phyloP scores from a whole-genome alignment of 2,797 vertebrate species.

The Tadarida brasiliensis region DNA sequence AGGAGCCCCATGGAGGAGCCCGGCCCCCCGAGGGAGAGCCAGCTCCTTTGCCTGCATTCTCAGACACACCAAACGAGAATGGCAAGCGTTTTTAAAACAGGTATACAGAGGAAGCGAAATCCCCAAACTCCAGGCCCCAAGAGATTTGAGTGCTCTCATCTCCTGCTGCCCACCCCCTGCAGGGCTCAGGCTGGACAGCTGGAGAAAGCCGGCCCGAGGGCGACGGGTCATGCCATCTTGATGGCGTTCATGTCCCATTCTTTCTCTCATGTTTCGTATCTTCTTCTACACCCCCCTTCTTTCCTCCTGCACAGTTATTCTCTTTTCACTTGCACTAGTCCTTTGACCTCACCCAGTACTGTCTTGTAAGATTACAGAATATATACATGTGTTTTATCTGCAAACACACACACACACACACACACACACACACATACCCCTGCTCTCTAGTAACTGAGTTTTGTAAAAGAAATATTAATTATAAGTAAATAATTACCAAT shows the following conservation, averaged over 20 bases:
- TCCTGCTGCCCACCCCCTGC: rapidly evolving
- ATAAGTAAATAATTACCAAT: neutral
- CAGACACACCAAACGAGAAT: neutral
- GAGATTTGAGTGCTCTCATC: neutral
- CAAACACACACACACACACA: too few species aligned
- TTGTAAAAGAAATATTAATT: neutral
- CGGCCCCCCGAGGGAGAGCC: neutral
- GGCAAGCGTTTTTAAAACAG: neutral
- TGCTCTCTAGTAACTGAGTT: neutral
- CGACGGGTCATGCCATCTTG: neutral
- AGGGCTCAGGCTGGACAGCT: neutral
- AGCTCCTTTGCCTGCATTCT: neutral
- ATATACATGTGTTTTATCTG: neutral
- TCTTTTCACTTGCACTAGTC: neutral
- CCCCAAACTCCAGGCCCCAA: neutral
- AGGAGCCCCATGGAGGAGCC: neutral
- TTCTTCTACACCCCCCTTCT: neutral
- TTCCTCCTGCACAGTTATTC: neutral
- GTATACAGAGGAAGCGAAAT: neutral
- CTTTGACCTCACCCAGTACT: neutral
- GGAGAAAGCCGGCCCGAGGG: neutral
- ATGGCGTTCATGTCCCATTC: rapidly evolving
- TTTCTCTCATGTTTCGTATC: neutral
- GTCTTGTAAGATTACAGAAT: neutral
- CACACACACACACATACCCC: neutral